Evolutionary conservation across 2,888 invertebrate species (phyloP), one percentile per base, ranked within the genome.

Genomic region (Eupithecia tripunctaria): DNA sequence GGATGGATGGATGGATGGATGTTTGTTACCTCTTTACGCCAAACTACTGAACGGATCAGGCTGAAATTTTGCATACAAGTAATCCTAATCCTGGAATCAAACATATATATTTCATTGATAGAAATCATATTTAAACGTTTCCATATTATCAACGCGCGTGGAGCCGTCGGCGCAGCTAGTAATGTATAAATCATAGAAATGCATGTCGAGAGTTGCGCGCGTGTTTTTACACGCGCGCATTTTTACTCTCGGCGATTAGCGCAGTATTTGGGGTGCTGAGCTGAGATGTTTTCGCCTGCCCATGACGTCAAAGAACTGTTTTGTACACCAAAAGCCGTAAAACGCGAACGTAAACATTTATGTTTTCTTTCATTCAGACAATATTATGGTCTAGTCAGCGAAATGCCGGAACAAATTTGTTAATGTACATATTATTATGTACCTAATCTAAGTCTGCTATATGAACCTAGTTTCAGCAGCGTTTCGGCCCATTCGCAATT

Each of bases 261-360:
- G 79, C 76, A 77, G 78, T 76, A 76, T 83, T 82, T 77, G 73
- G 80, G 77, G 77, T 56, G 56, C 56, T 56, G 56, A 81, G 78
- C 76, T 72, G 74, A 73, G 81, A 80, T 81, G 79, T 82, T 80
- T 87, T 85, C 77, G 80, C 81, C 80, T 81, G 77, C 78, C 76
- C 69, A 76, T 90, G 91, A 91, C 91, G 91, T 91, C 90, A 90
- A 85, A 80, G 80, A 80, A 85, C 85, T 88, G 88, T 89, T 92
- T 87, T 84, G 84, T 85, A 82, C 86, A 82, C 81, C 82, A 83
- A 85, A 82, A 85, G 82, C 82, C 84, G 86, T 85, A 12, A 82
- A 85, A 83, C 82, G 84, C 83, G 85, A 84, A 84, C 79, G 87
- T 90, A 89, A 89, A 90, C 86, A 89, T 88, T 86, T 84, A 82